A percentile compares a stretch with the other conserved stretches of the same genome.
These are phyloP conservation scores for Glyptemys insculpta DNA, from an alignment of 2,797 vertebrate genomes.

Conservation along the genomic window DNA sequence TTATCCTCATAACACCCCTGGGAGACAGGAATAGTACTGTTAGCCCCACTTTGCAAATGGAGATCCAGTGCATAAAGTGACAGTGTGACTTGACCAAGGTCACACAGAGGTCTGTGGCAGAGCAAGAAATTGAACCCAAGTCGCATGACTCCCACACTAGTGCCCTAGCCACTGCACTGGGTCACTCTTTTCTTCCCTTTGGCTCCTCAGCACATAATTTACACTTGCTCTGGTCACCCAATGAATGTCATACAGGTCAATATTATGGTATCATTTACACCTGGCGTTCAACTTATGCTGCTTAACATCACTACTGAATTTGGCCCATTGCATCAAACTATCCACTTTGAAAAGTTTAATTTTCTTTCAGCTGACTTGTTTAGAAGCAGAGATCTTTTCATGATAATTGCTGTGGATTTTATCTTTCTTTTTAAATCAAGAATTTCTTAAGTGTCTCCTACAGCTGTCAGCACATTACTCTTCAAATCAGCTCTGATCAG, in stretches of 20 bases:
- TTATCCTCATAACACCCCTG: not conserved
- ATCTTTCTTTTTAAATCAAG: slow-evolving; percentile 22
- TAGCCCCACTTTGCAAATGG: not conserved
- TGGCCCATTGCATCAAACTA: not conserved
- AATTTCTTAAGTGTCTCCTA: not conserved
- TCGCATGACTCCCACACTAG: not conserved
- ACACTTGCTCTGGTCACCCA: not conserved
- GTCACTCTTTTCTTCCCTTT: not conserved
- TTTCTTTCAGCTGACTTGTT: not conserved
- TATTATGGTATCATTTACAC: not conserved
- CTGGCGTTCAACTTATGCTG: not conserved
- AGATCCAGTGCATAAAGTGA: not conserved
- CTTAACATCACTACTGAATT: not conserved
- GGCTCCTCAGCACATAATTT: not conserved
- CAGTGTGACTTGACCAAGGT: not conserved
- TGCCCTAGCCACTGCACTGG: not conserved
- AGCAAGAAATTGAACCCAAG: not conserved
- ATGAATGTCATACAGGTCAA: not conserved
- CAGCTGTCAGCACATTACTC: not conserved
- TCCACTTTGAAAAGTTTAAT: not conserved
- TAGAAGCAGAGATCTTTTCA: not conserved
- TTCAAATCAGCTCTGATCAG: not conserved
- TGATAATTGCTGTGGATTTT: not conserved
- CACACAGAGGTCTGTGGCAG: not conserved
- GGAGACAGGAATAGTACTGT: not conserved